phyloP scores from a whole-genome alignment of 2,888 invertebrate genomes.

The Macaria liturata region DNA sequence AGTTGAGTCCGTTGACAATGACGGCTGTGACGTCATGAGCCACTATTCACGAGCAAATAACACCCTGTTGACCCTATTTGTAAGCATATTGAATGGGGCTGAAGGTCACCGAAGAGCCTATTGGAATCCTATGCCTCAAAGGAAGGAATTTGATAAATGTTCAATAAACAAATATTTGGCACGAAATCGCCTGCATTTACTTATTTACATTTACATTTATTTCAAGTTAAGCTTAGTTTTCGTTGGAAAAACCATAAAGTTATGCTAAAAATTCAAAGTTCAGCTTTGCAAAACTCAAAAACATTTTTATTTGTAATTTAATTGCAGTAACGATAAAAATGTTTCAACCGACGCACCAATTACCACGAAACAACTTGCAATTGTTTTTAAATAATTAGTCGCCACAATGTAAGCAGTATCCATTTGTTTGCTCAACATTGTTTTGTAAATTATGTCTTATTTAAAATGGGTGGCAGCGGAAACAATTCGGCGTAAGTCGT shows the following conservation, averaged over 20 bases:
- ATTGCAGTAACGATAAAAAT: no score
- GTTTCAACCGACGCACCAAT: no score
- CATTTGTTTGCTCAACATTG: constrained; percentile 11
- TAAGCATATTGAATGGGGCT: constrained; percentile 1
- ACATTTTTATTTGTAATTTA: no score
- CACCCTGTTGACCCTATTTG: constrained; percentile 37
- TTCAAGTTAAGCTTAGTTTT: no score
- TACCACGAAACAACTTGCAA: not conserved
- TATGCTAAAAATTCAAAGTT: no score
- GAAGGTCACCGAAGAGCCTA: constrained; percentile 2
- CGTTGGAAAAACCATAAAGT: no score
- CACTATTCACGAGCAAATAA: constrained; percentile 51
- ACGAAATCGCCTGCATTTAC: not conserved
- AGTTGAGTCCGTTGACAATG: constrained; percentile 65
- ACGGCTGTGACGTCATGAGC: constrained; percentile 55
- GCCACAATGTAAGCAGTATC: constrained; percentile 5
- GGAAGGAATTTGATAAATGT: constrained; percentile 5
- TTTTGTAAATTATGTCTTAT: constrained; percentile 22
- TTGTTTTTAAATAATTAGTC: not conserved
- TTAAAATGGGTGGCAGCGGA: constrained; percentile 24
- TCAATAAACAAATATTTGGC: constrained; percentile 3
- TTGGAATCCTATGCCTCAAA: constrained; percentile 6
- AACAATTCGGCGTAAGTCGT: constrained; percentile 30
- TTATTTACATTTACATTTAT: no score
- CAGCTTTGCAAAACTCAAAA: no score